These are phyloP conservation scores for Amblyjoppa fuscipennis DNA, from an alignment of 2,888 invertebrate species.

Conservation along the genomic window DNA sequence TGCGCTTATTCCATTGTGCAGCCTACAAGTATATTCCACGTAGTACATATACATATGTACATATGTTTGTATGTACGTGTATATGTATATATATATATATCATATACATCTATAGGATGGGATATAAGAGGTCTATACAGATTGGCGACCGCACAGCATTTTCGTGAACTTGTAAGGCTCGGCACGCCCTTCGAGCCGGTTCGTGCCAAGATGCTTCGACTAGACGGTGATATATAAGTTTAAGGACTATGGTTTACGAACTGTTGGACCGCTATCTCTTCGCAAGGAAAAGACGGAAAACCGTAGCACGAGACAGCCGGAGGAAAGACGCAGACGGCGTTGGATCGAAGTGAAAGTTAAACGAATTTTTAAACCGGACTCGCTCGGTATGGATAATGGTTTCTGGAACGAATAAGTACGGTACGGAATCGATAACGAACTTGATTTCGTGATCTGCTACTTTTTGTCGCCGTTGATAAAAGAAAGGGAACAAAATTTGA, in stretches of 20 bases:
- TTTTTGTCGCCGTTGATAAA: background rate
- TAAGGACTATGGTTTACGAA: constrained; percentile 57
- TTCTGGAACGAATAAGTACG: background rate
- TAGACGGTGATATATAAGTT: constrained; percentile 60
- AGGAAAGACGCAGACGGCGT: background rate
- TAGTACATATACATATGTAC: constrained; percentile 3
- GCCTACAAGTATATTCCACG: constrained; percentile 1
- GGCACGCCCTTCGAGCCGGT: constrained; percentile 57
- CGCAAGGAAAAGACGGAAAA: constrained; percentile 10
- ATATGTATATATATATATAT: no score
- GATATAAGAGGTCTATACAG: constrained; percentile 35
- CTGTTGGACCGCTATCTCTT: background rate
- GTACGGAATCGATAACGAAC: no score
- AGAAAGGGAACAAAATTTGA: background rate
- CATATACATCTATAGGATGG: background rate
- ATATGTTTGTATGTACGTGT: constrained; percentile 13
- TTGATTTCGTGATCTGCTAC: background rate
- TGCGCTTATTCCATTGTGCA: constrained; percentile 43
- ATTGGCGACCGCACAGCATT: constrained; percentile 59
- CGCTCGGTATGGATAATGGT: background rate
- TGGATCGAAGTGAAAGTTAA: background rate
- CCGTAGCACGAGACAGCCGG: background rate
- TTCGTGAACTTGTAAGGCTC: constrained; percentile 60
- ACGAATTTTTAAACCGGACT: background rate
- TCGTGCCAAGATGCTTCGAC: constrained; percentile 65